Percentiles rank a stretch among this genome's conserved stretches.
Evolutionary conservation across 2,797 vertebrate genomes (phyloP).

Genomic region (Ambastaia sidthimunki): DNA sequence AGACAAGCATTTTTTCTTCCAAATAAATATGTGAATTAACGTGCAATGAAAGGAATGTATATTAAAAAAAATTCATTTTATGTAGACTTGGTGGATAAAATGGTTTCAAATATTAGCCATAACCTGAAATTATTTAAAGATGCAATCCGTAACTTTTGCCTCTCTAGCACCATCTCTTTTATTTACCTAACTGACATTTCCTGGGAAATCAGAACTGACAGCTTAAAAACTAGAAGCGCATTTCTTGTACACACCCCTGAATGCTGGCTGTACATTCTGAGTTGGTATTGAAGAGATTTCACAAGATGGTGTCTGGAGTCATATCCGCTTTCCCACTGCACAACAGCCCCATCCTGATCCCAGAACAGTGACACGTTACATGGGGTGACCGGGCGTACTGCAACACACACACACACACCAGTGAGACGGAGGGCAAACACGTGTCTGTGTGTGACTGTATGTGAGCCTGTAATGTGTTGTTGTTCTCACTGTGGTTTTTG

Average conservation of each 20-base stretch:
- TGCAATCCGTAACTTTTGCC: too few relatives aligned
- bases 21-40: too few relatives aligned
- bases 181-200: too few relatives aligned
- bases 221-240: background rate
- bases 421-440: background rate
- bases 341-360: slow-evolving; percentile 57
- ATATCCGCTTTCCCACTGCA: slow-evolving; percentile 75
- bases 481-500: slow-evolving; percentile 63
- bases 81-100: too few relatives aligned
- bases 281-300: slow-evolving; percentile 59
- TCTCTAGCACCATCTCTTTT: too few relatives aligned
- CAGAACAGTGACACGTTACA: slow-evolving; percentile 62
- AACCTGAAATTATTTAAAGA: too few relatives aligned
- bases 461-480: background rate
- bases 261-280: slow-evolving; percentile 59
- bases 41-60: too few relatives aligned
- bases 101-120: too few relatives aligned
- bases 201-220: too few relatives aligned
- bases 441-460: background rate
- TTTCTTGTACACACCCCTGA: slow-evolving; percentile 25
- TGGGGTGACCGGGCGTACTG: slow-evolving; percentile 74
- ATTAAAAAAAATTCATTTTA: too few relatives aligned
- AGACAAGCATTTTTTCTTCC: too few relatives aligned
- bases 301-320: background rate
- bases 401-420: slow-evolving; percentile 26